These are phyloP conservation scores for Oreochromis spilurus DNA, from an alignment of 2,113 vertebrate species.

Conservation along the genomic window DNA sequence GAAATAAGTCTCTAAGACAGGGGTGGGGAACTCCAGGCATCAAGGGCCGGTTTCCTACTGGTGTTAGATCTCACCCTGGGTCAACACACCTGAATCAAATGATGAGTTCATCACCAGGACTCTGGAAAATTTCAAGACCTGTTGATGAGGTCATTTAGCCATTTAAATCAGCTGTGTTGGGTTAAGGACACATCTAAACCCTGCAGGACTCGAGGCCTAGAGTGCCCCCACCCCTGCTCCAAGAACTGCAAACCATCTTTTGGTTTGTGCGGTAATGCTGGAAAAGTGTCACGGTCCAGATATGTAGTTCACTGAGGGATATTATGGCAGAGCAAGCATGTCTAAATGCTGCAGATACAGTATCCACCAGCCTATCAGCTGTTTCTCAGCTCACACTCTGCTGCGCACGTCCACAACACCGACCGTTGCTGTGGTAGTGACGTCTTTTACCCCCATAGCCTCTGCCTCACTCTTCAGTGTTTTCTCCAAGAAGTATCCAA, in stretches of 20 bases:
- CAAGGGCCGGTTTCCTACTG: not conserved
- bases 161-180: not conserved
- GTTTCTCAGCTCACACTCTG: constrained; percentile 9
- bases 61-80: not conserved
- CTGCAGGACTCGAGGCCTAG: not conserved
- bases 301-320: not conserved
- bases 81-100: not conserved
- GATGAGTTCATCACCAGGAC: not conserved
- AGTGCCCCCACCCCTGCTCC: not conserved
- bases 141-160: not conserved
- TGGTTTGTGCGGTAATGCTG: constrained; percentile 16
- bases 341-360: constrained; percentile 46
- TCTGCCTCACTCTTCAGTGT: not conserved
- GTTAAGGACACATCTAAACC: not conserved
- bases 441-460: not conserved
- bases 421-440: constrained; percentile 12
- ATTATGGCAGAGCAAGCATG: not conserved
- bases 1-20: not conserved
- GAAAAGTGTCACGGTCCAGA: not conserved
- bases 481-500: not conserved
- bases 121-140: not conserved
- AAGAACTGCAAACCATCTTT: not conserved
- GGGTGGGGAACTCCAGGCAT: not conserved
- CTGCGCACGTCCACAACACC: not conserved
- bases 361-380: constrained; percentile 19